phyloP scores from a whole-genome alignment of 2,888 invertebrate species.

The Hartigia nigra region DNA sequence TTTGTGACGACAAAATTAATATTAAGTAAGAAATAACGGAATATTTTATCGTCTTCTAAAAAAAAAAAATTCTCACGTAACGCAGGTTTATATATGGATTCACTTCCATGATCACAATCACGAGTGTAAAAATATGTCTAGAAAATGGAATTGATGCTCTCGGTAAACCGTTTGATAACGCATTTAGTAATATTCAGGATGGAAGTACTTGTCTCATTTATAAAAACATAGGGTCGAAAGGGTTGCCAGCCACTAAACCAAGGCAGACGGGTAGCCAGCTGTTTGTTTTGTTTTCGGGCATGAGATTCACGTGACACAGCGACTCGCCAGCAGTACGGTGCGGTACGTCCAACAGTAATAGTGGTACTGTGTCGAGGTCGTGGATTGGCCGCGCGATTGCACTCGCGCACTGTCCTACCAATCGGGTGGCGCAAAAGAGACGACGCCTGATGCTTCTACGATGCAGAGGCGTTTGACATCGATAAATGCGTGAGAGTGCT shows the following conservation, averaged over 20 bases:
- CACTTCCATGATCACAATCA: background rate
- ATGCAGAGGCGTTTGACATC: conserved; percentile 72
- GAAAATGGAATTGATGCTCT: background rate
- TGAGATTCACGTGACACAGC: conserved; percentile 76
- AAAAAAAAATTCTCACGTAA: background rate
- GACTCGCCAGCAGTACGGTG: conserved; percentile 46
- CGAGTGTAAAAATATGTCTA: background rate
- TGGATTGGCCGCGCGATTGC: conserved; percentile 69
- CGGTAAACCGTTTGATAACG: background rate
- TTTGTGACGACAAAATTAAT: background rate
- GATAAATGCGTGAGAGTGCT: conserved; percentile 74
- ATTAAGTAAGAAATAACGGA: background rate
- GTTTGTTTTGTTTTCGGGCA: conserved; percentile 79
- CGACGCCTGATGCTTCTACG: conserved; percentile 69
- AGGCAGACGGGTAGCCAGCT: conserved; percentile 52
- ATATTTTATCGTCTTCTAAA: background rate
- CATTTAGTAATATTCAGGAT: background rate
- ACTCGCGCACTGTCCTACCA: conserved; percentile 68
- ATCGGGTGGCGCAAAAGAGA: conserved; percentile 63
- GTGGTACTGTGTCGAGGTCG: conserved; percentile 52
- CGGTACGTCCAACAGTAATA: conserved; percentile 55
- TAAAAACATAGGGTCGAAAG: conserved; percentile 2
- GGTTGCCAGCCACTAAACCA: background rate
- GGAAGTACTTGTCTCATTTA: background rate
- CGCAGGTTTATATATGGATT: background rate